Percentiles rank a stretch among this genome's conserved stretches.
Conservation (phyloP, 1,140 invertebrate genomes). For the Arctopsyche grandis region DNA sequence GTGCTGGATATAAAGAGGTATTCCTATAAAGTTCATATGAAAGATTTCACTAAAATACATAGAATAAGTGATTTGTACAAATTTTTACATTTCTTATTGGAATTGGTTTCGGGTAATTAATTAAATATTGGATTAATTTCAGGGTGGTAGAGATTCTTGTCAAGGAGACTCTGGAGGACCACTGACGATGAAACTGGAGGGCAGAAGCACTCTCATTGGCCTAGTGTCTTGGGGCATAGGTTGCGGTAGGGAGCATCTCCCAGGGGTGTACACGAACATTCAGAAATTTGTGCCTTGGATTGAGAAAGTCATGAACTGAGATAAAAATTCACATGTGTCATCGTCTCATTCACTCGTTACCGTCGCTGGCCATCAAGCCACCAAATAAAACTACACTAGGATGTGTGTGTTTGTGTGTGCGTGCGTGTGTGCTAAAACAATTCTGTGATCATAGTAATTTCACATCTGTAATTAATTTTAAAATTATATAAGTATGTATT, state of each 20-base stretch:
- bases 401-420: not conserved
- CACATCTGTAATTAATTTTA: not conserved
- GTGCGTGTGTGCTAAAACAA: not conserved
- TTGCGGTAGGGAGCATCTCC: conserved; percentile 88
- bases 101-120: not conserved
- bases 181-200: conserved; percentile 82
- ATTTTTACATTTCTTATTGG: not conserved
- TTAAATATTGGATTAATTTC: conserved; percentile 47
- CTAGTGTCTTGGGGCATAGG: conserved; percentile 93
- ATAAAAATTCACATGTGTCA: conserved; percentile 11
- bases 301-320: conserved; percentile 78
- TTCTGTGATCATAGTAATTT: not conserved
- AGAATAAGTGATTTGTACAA: not conserved
- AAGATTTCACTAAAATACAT: not conserved
- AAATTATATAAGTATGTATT: not conserved
- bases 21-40: conserved; percentile 37
- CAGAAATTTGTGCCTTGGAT: conserved; percentile 94
- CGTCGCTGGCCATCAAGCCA: not conserved
- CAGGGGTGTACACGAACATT: conserved; percentile 91
- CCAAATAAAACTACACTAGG: too few relatives aligned
- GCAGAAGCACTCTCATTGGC: conserved; percentile 84
- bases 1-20: conserved; percentile 90
- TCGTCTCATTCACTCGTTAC: not conserved
- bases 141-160: conserved; percentile 76
- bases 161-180: conserved; percentile 88